Base-by-base conservation (phyloP, 2,113 vertebrate genomes). In the Oreochromis tanganicae region DNA sequence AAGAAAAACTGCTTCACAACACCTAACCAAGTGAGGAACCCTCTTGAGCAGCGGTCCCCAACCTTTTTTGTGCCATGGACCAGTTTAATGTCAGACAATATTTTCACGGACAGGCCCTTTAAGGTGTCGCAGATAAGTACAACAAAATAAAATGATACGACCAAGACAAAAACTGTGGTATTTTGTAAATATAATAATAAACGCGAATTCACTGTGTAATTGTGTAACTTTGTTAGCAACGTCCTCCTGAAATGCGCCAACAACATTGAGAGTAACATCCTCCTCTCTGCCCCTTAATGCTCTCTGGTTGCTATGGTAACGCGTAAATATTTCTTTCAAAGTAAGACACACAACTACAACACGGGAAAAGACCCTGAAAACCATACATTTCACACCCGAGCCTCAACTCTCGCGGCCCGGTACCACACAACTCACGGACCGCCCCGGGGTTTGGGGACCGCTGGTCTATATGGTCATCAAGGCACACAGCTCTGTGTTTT, bases 151-250 rank as follows among this genome's bases (percentile, higher is more conserved):
- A 59, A 59, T 59, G 14, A 9, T 59, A 61, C 14, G 0, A 2
- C 0, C 27, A 17, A 61, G 8, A 61, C 1, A 0, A 61, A 61
- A 61, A 0, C 57, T 0, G 27, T 32, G 57, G 27, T 10, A 59
- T 61, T 59, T 29, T 3, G 7, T 1, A 59, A 32, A 19, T 34
- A 6, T 34, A 1, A 34, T 34, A 61, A 61, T 6, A 61, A 61
- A 61, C 29, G 10, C 0, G 0, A 61, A 3, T 0, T 61, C 9
- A 3, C 29, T 19, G 57, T 61, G 57, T 61, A 34, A 61, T 34
- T 61, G 57, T 61, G 0, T 17, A 61, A 61, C 57, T 17, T 61
- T 0, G 8, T 10, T 61, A 61, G 27, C 27, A 32, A 14, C 0
- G 27, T 61, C 27, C 27, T 17, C 27, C 57, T 32, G 57, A 61